Evolutionary conservation across 2,113 vertebrate species (phyloP).

Genomic region (Campylomormyrus numenius): DNA sequence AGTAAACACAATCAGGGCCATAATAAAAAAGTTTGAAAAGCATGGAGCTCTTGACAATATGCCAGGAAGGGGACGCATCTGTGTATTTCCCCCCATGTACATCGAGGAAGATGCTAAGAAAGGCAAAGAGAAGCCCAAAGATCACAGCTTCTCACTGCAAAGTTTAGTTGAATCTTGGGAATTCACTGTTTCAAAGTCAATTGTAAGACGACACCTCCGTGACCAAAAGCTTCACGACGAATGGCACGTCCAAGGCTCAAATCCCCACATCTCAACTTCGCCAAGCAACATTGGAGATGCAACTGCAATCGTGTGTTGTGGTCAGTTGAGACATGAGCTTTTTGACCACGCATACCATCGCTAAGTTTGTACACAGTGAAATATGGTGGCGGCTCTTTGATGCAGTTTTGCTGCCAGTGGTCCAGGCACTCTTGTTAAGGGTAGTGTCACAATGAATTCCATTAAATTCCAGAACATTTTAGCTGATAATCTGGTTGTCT

Average conservation of each 20-base stretch:
- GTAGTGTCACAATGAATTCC: no score
- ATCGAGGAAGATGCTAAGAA: neutral
- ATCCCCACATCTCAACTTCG: no score
- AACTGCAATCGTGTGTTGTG: no score
- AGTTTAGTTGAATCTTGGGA: neutral
- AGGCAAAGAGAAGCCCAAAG: neutral
- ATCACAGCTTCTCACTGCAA: neutral
- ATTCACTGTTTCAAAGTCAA: neutral
- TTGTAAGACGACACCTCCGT: neutral
- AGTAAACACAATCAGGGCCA: neutral
- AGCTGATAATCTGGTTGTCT: neutral
- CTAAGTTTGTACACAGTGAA: no score
- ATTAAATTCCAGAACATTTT: neutral
- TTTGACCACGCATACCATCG: no score
- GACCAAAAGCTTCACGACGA: neutral
- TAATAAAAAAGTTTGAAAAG: neutral
- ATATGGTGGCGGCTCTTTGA: no score
- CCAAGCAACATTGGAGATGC: no score
- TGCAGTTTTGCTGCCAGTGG: no score
- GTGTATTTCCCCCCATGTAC: neutral
- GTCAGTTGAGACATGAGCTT: no score
- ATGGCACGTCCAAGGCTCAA: no score
- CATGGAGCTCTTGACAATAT: neutral
- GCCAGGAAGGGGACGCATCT: neutral
- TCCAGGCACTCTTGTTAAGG: no score